A percentile compares a stretch with the other conserved stretches of the same genome.
phyloP scores from a whole-genome alignment of 1,140 invertebrate species.

The Thereuonema tuberculata region DNA sequence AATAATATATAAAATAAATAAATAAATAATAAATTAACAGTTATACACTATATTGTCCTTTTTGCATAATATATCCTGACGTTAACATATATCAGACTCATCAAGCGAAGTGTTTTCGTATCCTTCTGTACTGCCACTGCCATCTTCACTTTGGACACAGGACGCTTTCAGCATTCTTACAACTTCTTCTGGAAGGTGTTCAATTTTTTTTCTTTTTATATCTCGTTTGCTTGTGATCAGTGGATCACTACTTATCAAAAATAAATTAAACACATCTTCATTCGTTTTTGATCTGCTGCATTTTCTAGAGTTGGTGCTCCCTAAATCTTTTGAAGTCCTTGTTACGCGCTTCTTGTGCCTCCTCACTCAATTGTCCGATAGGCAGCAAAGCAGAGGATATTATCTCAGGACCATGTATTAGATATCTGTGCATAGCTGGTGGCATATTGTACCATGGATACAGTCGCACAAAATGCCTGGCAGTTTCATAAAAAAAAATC shows the following conservation, averaged over 20 bases:
- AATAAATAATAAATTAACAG: no score
- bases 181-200: neutral
- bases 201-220: neutral
- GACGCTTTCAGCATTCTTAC: neutral
- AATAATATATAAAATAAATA: no score
- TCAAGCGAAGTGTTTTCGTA: no score
- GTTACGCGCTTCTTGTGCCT: constrained; percentile 5
- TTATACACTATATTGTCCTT: no score
- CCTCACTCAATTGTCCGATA: constrained; percentile 2
- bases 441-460: constrained; percentile 9
- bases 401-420: neutral
- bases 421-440: neutral
- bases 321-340: neutral
- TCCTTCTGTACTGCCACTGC: no score
- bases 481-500: constrained; percentile 1
- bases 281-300: neutral
- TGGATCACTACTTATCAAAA: neutral
- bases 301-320: neutral
- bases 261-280: neutral
- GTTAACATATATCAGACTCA: no score
- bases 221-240: neutral
- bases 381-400: constrained; percentile 3
- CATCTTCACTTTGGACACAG: neutral
- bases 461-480: neutral
- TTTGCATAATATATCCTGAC: no score